Conservation (phyloP, 92 coral and sea anemone genomes). For the Parazoanthus atlanticus region DNA sequence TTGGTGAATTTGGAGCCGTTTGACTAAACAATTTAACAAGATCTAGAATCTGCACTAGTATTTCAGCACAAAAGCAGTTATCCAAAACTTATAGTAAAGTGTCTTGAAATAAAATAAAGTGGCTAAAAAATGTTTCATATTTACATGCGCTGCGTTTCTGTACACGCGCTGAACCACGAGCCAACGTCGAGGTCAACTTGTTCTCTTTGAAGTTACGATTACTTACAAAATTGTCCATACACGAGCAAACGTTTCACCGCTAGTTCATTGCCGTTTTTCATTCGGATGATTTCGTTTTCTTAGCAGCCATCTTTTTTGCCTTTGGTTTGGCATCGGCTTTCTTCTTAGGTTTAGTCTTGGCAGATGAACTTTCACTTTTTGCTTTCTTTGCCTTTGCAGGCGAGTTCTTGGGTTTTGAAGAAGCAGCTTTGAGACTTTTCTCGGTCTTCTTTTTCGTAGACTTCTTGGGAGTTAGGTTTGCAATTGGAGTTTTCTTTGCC, state of each 20-base stretch:
- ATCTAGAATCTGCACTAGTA: not conserved
- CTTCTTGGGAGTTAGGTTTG: constrained; percentile 11
- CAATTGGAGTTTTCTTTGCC: constrained; percentile 1
- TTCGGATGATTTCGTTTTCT: constrained; percentile 9
- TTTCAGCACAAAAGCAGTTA: not conserved
- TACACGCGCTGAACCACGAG: not conserved
- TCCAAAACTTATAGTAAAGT: not conserved
- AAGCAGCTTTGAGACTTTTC: constrained; percentile 31
- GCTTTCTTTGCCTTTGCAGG: constrained; percentile 48
- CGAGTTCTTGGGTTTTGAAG: constrained; percentile 47
- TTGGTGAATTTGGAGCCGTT: not conserved
- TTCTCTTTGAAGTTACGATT: not conserved
- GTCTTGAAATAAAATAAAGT: not conserved
- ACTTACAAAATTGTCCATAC: not conserved
- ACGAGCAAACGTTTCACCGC: not conserved
- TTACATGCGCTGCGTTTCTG: not conserved
- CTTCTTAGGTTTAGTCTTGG: constrained; percentile 66
- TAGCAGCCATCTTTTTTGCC: constrained; percentile 56
- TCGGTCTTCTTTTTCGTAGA: constrained; percentile 16
- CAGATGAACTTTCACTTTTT: constrained; percentile 41
- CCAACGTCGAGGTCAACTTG: not conserved
- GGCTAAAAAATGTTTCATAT: not conserved
- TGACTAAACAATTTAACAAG: not conserved
- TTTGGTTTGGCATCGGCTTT: constrained; percentile 71
- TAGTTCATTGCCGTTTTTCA: not conserved